Conservation (phyloP, 2,113 vertebrate genomes). For the Oplegnathus fasciatus region DNA sequence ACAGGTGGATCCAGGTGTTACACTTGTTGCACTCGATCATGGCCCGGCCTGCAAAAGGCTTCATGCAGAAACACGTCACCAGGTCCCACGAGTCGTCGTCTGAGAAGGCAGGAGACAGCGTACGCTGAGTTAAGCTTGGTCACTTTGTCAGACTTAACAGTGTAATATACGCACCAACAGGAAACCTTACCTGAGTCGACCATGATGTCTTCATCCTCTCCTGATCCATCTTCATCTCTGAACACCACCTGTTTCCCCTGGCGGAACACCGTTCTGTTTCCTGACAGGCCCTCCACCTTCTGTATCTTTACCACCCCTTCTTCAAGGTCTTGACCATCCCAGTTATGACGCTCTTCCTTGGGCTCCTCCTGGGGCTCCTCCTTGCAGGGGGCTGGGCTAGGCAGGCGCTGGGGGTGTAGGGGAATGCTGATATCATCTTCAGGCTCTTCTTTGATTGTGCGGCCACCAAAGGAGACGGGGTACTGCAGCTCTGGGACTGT, state of each 20-base stretch:
- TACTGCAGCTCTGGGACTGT: slow-evolving; percentile 39
- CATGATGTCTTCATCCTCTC: slow-evolving; percentile 98
- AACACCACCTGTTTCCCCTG: slow-evolving; percentile 99
- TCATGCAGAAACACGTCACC: slow-evolving; percentile 99
- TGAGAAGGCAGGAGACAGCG: slow-evolving; percentile 64
- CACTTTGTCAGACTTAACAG: not conserved
- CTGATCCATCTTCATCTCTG: slow-evolving; percentile 93
- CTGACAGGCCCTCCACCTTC: slow-evolving; percentile 83
- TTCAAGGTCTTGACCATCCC: slow-evolving; percentile 76
- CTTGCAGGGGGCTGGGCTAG: slow-evolving; percentile 67
- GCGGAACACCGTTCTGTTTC: slow-evolving; percentile 93
- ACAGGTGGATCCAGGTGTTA: slow-evolving; percentile 98
- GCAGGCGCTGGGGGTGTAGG: slow-evolving; percentile 62
- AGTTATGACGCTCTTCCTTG: slow-evolving; percentile 60
- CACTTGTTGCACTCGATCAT: slow-evolving; percentile 99
- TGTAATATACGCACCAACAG: not conserved
- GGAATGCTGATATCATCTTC: slow-evolving; percentile 86
- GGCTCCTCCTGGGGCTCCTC: slow-evolving; percentile 78
- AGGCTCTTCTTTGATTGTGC: slow-evolving; percentile 88
- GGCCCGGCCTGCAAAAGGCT: slow-evolving; percentile 95
- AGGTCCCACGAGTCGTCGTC: slow-evolving; percentile 98
- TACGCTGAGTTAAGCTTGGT: not conserved
- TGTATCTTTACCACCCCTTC: slow-evolving; percentile 77
- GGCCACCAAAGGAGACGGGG: slow-evolving; percentile 72
- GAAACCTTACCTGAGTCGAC: slow-evolving; percentile 92